Percentiles rank a stretch among this genome's conserved stretches.
Evolutionary conservation across 2,888 invertebrate species (phyloP).

Genomic region (Strigamia transsilvanica): DNA sequence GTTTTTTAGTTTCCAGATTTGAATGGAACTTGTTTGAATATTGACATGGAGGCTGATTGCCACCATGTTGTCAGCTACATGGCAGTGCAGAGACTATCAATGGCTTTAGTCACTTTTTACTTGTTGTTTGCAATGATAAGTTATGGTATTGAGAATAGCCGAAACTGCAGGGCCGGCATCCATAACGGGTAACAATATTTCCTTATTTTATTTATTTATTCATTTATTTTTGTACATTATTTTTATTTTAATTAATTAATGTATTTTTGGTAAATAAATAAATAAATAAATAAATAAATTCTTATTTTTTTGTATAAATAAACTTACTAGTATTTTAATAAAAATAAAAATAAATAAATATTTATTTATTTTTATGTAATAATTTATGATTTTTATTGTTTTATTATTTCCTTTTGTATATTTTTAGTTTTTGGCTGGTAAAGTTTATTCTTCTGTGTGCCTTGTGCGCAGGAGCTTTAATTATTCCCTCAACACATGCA

Average conservation of each 20-base stretch:
- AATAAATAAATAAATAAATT: no score
- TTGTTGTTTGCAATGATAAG: slow-evolving; percentile 62
- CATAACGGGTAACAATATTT: slow-evolving; percentile 64
- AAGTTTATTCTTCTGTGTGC: slow-evolving; percentile 63
- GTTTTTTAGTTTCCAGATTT: slow-evolving; percentile 62
- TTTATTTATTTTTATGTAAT: no score
- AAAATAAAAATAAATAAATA: no score
- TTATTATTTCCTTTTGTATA: background rate
- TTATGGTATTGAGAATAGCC: slow-evolving; percentile 63
- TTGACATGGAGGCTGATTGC: slow-evolving; percentile 63
- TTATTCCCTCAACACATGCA: slow-evolving; percentile 61
- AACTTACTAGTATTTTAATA: no score
- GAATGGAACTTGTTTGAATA: slow-evolving; percentile 62
- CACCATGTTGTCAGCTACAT: slow-evolving; percentile 64
- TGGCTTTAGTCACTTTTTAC: slow-evolving; percentile 64
- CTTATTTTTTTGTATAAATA: no score
- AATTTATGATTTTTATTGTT: background rate
- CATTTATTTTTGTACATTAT: no score
- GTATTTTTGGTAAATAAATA: no score
- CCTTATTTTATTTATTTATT: background rate
- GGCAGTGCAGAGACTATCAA: slow-evolving; percentile 65
- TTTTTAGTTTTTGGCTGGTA: slow-evolving; percentile 59
- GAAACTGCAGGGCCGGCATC: slow-evolving; percentile 64
- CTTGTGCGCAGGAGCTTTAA: slow-evolving; percentile 64
- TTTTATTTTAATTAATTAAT: no score